Conservation (phyloP, 2,888 invertebrate genomes). For the Notodonta ziczac region DNA sequence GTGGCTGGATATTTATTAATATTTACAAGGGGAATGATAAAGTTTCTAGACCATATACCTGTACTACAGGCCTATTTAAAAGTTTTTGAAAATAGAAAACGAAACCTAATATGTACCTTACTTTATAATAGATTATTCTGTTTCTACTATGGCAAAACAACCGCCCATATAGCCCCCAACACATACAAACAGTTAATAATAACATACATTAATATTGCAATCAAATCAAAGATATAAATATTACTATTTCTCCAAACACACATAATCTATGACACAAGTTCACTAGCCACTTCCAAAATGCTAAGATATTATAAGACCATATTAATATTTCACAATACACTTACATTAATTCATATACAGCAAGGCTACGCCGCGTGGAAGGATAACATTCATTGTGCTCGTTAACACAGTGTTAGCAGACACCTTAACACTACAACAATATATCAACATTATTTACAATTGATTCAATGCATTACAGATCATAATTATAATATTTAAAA, state of each 20-base stretch:
- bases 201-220: background rate
- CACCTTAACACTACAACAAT: conserved; percentile 38
- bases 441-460: conserved; percentile 55
- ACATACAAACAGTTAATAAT: background rate
- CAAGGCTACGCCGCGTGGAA: conserved; percentile 28
- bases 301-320: background rate
- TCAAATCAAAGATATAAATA: background rate
- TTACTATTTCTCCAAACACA: too few relatives aligned
- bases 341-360: conserved; percentile 12
- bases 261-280: background rate
- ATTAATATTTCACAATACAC: conserved; percentile 16
- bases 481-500: conserved; percentile 8
- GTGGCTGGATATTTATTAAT: conserved; percentile 19
- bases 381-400: conserved; percentile 39
- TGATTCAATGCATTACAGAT: conserved; percentile 11
- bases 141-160: background rate
- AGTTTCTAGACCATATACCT: background rate
- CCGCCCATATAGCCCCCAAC: background rate
- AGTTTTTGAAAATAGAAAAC: background rate
- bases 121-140: background rate
- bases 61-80: background rate
- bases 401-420: conserved; percentile 26
- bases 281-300: conserved; percentile 16
- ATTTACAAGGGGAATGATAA: background rate
- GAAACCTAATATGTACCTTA: background rate